phyloP scores from a whole-genome alignment of 2,797 vertebrate species.

The Scomberomorus guttatus region DNA sequence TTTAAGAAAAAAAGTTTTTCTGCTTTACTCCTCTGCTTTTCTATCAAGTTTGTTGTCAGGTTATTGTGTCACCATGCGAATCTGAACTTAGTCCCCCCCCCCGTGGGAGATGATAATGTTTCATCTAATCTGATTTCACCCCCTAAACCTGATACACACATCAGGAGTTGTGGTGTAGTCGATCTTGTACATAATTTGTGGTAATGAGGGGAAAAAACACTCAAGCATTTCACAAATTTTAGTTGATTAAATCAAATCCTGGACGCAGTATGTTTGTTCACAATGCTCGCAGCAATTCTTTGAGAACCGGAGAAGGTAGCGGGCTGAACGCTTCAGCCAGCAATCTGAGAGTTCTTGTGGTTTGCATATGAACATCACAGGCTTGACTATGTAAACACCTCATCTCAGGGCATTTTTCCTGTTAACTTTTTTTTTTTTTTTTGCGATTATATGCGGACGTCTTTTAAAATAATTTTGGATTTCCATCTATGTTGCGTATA shows the following conservation, averaged over 20 bases:
- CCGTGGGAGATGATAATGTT: conserved; percentile 48
- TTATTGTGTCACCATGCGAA: conserved; percentile 22
- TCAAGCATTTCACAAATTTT: conserved; percentile 40
- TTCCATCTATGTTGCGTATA: conserved; percentile 24
- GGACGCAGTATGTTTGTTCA: conserved; percentile 22
- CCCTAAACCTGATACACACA: conserved; percentile 49
- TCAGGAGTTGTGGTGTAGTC: conserved; percentile 42
- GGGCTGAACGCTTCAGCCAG: not conserved
- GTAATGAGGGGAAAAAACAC: conserved; percentile 39
- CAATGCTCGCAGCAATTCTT: conserved; percentile 7
- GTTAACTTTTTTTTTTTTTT: not conserved
- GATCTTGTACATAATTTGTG: conserved; percentile 45
- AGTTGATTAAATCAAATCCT: conserved; percentile 48
- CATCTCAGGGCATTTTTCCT: not conserved
- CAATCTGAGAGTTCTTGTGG: conserved; percentile 16
- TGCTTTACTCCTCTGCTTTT: not conserved
- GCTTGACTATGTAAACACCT: conserved; percentile 29
- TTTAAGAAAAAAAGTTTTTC: not conserved
- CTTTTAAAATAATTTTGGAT: conserved; percentile 41
- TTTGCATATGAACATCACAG: conserved; percentile 31
- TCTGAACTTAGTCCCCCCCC: conserved; percentile 18
- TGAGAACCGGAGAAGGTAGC: not conserved
- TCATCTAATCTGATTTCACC: conserved; percentile 57
- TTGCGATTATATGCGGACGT: conserved; percentile 11
- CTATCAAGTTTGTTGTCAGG: conserved; percentile 1